A percentile compares a stretch with the other conserved stretches of the same genome.
phyloP scores from a whole-genome alignment of 2,888 invertebrate species.

The Epirrhoe tristata region DNA sequence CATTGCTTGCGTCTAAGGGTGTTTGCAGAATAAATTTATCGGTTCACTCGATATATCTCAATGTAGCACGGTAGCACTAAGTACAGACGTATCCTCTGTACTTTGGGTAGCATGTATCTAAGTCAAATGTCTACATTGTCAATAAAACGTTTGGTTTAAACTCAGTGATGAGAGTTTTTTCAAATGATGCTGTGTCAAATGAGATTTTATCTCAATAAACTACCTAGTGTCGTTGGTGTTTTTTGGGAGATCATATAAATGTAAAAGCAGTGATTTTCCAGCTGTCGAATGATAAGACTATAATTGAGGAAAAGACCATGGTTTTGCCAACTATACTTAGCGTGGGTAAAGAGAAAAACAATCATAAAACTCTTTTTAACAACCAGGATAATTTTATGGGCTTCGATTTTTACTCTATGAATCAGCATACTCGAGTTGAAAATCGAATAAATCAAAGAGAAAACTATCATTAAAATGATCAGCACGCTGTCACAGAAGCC shows the following conservation, averaged over 20 bases:
- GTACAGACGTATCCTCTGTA: not conserved
- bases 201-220: too few species aligned
- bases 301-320: too few species aligned
- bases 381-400: not conserved
- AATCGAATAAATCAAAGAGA: constrained; percentile 1
- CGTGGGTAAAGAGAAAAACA: too few species aligned
- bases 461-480: constrained; percentile 31
- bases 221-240: too few species aligned
- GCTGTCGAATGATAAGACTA: too few species aligned
- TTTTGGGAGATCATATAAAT: too few species aligned
- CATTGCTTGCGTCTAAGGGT: not conserved
- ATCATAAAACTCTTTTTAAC: not conserved
- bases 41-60: not conserved
- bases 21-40: constrained; percentile 2
- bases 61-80: too few species aligned
- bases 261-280: too few species aligned
- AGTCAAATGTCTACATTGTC: not conserved
- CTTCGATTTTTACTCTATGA: not conserved
- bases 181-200: too few species aligned
- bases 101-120: not conserved
- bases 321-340: too few species aligned
- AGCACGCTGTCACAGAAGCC: constrained; percentile 42
- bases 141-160: not conserved
- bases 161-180: too few species aligned
- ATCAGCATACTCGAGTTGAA: not conserved